Conservation (phyloP, 2,888 invertebrate species). For the Plusia festucae region DNA sequence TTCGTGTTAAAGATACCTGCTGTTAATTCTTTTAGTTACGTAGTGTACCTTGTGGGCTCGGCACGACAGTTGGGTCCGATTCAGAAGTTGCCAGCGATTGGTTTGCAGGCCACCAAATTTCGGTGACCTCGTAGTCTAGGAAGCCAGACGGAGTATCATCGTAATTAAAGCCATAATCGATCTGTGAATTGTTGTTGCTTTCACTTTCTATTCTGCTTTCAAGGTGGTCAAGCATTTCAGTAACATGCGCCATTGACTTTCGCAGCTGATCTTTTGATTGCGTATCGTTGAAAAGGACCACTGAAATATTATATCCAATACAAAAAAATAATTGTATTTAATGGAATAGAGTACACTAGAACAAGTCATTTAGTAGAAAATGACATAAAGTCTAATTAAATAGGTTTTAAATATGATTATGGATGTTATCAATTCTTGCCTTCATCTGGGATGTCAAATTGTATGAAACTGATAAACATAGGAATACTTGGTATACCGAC, state of each 20-base stretch:
- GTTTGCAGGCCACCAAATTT: constrained; percentile 12
- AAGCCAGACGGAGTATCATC: not conserved
- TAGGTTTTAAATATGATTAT: no score
- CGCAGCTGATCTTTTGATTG: constrained; percentile 10
- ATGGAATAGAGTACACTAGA: no score
- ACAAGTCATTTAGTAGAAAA: no score
- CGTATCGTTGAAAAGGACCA: not conserved
- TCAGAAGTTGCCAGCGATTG: no score
- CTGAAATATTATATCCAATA: constrained; percentile 8
- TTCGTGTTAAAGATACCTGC: not conserved
- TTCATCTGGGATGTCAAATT: no score
- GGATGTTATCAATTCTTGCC: no score
- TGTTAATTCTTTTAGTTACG: not conserved
- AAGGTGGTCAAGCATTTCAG: constrained; percentile 14
- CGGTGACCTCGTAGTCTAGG: constrained; percentile 10
- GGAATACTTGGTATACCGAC: no score
- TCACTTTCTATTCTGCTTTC: constrained; percentile 20
- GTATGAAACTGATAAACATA: no score
- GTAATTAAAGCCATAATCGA: constrained; percentile 5
- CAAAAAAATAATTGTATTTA: no score
- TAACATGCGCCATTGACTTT: constrained; percentile 13
- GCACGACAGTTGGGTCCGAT: not conserved
- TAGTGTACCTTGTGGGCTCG: not conserved
- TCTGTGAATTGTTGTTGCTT: constrained; percentile 8
- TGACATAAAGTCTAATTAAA: no score